Evolutionary conservation across 2,113 vertebrate species (phyloP).

Genomic region (Arenaria interpres): DNA sequence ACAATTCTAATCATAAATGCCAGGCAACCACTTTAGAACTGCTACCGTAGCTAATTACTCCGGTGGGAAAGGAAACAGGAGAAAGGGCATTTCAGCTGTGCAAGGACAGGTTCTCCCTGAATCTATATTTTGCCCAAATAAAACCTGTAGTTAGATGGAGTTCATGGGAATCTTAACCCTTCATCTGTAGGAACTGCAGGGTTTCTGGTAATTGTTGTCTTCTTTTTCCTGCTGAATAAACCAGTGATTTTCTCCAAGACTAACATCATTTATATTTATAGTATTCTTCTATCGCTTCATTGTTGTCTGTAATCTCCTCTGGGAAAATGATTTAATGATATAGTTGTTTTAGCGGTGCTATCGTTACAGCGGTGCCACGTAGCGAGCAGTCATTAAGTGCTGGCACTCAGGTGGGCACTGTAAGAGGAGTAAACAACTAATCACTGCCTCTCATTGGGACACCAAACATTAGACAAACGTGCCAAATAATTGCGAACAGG

Average conservation of each 20-base stretch:
- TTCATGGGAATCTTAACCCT: background rate
- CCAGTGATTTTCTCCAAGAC: background rate
- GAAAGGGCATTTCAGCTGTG: conserved; percentile 21
- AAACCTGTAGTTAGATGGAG: background rate
- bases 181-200: background rate
- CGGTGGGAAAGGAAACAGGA: conserved; percentile 11
- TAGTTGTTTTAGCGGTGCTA: background rate
- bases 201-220: background rate
- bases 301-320: background rate
- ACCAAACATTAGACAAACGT: background rate
- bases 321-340: background rate
- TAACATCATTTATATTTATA: background rate
- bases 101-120: conserved; percentile 46
- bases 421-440: background rate
- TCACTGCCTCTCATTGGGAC: background rate
- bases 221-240: background rate
- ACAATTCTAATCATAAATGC: conserved; percentile 54
- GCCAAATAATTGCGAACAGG: background rate
- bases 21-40: conserved; percentile 46
- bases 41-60: conserved; percentile 57
- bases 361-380: background rate
- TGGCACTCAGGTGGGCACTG: background rate
- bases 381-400: background rate
- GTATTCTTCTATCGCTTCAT: background rate
- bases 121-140: conserved; percentile 38